phyloP scores from a whole-genome alignment of 2,888 invertebrate species.

The Torymus aiolomorphi region DNA sequence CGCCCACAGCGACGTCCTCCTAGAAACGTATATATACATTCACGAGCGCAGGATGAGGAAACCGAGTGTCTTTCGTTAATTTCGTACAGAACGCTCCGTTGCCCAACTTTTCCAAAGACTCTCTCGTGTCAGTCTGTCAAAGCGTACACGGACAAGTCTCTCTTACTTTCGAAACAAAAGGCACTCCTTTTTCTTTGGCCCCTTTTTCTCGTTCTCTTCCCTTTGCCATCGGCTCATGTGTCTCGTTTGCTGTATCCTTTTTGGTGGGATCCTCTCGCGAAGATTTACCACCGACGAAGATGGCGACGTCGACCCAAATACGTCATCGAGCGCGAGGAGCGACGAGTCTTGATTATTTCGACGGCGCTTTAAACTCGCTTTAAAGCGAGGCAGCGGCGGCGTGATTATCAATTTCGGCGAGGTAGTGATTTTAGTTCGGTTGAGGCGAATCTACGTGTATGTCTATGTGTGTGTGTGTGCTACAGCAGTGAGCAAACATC shows the following conservation, averaged over 20 bases:
- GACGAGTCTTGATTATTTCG: constrained; percentile 46
- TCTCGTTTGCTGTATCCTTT: not conserved
- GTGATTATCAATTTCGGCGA: constrained; percentile 66
- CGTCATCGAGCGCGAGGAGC: constrained; percentile 27
- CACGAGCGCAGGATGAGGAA: not conserved
- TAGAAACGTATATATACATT: too few species aligned
- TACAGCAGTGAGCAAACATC: not conserved
- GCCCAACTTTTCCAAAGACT: constrained; percentile 37
- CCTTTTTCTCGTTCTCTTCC: not conserved
- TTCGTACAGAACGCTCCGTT: constrained; percentile 1
- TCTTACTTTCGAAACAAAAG: constrained; percentile 36
- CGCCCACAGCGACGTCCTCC: too few species aligned
- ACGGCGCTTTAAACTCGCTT: constrained; percentile 18
- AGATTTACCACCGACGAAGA: not conserved
- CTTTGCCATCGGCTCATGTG: constrained; percentile 19
- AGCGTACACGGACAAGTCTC: not conserved
- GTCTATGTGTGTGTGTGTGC: not conserved
- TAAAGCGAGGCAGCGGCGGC: constrained; percentile 47
- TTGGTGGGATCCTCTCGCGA: constrained; percentile 3
- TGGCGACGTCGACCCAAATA: constrained; percentile 42
- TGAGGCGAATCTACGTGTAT: not conserved
- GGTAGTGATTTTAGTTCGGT: constrained; percentile 32
- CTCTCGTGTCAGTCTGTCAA: constrained; percentile 21
- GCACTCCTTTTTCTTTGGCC: constrained; percentile 11
- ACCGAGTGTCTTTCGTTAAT: constrained; percentile 12